Evolutionary conservation across 2,888 invertebrate genomes (phyloP), one percentile per base, ranked within the genome.

Genomic region (Encarsia formosa): DNA sequence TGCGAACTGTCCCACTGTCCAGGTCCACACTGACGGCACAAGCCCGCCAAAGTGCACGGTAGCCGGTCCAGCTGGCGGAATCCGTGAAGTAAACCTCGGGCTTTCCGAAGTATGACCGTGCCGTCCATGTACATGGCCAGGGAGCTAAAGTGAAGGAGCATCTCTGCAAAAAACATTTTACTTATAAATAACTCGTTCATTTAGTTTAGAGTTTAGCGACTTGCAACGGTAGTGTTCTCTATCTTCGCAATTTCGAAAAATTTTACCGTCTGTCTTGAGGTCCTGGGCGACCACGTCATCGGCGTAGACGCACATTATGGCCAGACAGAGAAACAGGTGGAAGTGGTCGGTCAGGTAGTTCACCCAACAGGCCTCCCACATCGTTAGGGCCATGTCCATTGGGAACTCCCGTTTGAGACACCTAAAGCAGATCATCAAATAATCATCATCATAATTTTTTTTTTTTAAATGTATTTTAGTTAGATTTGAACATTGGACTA

Each of bases 311-410:
- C 89, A 88, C 57, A 96, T 87, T 65, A 97, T 94, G 48, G 96
- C 91, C 62, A 94, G 80, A 69, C 94, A 94, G 49, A 97, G 80
- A 76, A 97, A 97, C 65, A 97, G 78, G 70, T 97, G 95, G 77
- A 97, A 97, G 74, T 94, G 94, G 73, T 94, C 92, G 0, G 96
- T 96, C 68, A 94, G 84, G 74, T 93, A 95, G 76, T 93, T 93
- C 0, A 94, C 88, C 97, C 97, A 97, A 76, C 96, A 97, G 3
- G 94, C 89, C 76, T 96, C 93, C 94, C 94, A 95, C 87, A 95
- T 93, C 26, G 87, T 80, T 38, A 94, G 80, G 0, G 92, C 92
- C 31, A 91, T 88, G 13, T 85, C 84, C 71, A 93, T 92, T 0
- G 89, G 87, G 69, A 95, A 95, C 75, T 95, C 94, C 1, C 94